Conservation (phyloP, 2,113 vertebrate genomes). For the Tympanuchus pallidicinctus region DNA sequence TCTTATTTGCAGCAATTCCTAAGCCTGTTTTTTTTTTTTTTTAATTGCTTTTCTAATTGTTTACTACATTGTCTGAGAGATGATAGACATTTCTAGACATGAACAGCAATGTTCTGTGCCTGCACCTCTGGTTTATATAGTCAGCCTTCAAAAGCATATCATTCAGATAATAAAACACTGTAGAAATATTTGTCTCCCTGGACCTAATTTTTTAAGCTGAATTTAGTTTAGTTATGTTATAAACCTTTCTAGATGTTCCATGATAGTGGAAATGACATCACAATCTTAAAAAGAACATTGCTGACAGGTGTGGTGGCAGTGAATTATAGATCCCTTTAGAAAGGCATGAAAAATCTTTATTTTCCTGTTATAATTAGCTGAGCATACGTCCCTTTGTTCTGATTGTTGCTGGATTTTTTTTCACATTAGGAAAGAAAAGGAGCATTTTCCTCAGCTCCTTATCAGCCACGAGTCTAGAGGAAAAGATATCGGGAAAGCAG, state of each 20-base stretch:
- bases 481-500: neutral
- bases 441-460: neutral
- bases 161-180: neutral
- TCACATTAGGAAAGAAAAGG: neutral
- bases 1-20: neutral
- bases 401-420: neutral
- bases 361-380: neutral
- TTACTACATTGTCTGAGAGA: neutral
- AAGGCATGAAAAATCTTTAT: neutral
- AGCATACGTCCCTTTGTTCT: neutral
- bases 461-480: neutral
- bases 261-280: neutral
- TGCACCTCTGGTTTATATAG: neutral
- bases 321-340: neutral
- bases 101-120: neutral
- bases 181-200: neutral
- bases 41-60: neutral
- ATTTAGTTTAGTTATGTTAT: neutral
- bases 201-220: neutral
- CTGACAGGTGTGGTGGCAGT: neutral
- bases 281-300: neutral
- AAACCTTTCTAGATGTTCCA: neutral
- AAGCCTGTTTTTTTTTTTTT: neutral
- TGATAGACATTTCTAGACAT: neutral
- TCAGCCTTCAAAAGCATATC: neutral